Percentiles rank a stretch among this genome's conserved stretches.
Evolutionary conservation across 2,113 vertebrate genomes (phyloP).

Genomic region (Brachyistius frenatus): DNA sequence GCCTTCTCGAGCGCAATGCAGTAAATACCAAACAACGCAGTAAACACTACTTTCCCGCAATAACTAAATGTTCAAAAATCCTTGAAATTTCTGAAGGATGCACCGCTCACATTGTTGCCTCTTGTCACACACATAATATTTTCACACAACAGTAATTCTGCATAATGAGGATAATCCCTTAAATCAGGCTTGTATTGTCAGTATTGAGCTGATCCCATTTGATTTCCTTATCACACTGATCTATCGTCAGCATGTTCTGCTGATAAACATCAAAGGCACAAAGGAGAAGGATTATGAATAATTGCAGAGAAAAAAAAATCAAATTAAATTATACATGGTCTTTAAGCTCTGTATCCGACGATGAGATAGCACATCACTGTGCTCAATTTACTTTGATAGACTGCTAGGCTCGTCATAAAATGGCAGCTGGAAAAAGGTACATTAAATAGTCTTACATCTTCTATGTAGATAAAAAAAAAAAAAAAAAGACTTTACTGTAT

Average conservation of each 20-base stretch:
- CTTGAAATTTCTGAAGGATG: slow-evolving; percentile 15
- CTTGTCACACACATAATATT: slow-evolving; percentile 43
- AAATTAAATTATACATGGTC: slow-evolving; percentile 57
- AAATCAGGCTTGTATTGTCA: slow-evolving; percentile 62
- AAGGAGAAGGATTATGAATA: slow-evolving; percentile 60
- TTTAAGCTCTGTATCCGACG: slow-evolving; percentile 40
- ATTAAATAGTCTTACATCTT: neutral
- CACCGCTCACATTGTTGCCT: slow-evolving; percentile 18
- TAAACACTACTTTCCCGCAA: neutral
- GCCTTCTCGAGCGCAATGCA: neutral
- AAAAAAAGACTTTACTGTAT: neutral
- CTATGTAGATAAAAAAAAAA: neutral
- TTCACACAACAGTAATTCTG: slow-evolving; percentile 52
- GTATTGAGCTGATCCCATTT: slow-evolving; percentile 56
- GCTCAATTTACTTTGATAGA: slow-evolving; percentile 26
- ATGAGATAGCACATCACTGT: slow-evolving; percentile 1
- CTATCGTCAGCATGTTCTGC: slow-evolving; percentile 49
- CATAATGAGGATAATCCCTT: slow-evolving; percentile 77
- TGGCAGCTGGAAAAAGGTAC: neutral
- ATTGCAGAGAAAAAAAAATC: slow-evolving; percentile 52
- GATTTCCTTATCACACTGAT: slow-evolving; percentile 64
- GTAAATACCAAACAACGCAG: neutral
- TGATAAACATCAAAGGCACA: slow-evolving; percentile 68
- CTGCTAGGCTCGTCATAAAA: neutral
- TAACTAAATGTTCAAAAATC: neutral